Conservation (phyloP, 1,140 invertebrate species). For the Cydia amplana region DNA sequence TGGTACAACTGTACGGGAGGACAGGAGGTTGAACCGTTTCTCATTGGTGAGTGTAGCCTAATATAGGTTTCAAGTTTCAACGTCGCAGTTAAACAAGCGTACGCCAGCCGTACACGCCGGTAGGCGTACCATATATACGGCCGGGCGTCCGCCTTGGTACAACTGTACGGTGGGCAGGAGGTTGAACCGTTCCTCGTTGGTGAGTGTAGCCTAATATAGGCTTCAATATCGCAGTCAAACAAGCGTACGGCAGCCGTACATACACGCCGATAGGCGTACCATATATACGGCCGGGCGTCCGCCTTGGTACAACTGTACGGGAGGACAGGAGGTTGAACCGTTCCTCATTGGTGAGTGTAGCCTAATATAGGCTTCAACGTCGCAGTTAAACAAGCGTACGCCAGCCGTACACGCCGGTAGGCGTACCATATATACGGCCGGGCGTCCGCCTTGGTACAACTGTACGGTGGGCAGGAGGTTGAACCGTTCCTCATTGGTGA, state of each 20-base stretch:
- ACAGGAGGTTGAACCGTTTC: conserved; percentile 96
- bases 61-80: too few species aligned
- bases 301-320: conserved; percentile 94
- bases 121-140: not conserved
- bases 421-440: too few species aligned
- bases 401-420: too few species aligned
- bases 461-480: too few species aligned
- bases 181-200: conserved; percentile 98
- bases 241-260: too few species aligned
- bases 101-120: conserved; percentile 75
- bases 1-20: conserved; percentile 97
- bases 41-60: conserved; percentile 87
- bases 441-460: too few species aligned
- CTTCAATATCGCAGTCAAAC: too few species aligned
- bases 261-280: not conserved
- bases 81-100: conserved; percentile 75
- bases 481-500: too few species aligned
- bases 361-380: too few species aligned
- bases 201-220: conserved; percentile 60
- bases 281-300: conserved; percentile 81
- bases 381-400: too few species aligned
- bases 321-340: conserved; percentile 96
- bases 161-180: conserved; percentile 93
- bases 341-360: conserved; percentile 93
- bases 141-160: too few species aligned